A percentile compares a stretch with the other conserved stretches of the same genome.
These are phyloP conservation scores for Drosophila neutralis DNA, from an alignment of 2,888 invertebrate species.

Conservation along the genomic window DNA sequence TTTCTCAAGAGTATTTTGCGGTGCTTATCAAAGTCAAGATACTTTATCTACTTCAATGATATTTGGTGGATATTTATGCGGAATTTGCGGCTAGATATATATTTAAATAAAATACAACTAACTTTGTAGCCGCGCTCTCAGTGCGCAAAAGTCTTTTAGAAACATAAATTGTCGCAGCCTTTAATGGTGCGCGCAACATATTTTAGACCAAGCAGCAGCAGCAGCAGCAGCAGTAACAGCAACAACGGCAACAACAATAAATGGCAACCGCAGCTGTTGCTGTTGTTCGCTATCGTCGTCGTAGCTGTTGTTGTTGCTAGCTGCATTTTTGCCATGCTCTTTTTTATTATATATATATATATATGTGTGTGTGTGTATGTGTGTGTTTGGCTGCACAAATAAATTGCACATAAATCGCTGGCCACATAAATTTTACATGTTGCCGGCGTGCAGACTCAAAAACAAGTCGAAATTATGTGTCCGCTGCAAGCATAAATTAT, in stretches of 20 bases:
- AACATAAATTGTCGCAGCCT: conserved; percentile 74
- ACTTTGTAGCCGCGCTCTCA: conserved; percentile 13
- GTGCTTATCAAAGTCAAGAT: not conserved
- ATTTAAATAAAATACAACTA: conserved; percentile 29
- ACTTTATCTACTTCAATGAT: not conserved
- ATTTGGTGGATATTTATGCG: not conserved
- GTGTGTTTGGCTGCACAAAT: conserved; percentile 72
- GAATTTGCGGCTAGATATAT: not conserved
- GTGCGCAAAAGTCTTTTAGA: conserved; percentile 58
- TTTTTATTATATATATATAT: conserved; percentile 27
- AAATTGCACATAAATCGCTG: conserved; percentile 80
- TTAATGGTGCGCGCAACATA: conserved; percentile 70
- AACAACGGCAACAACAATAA: conserved; percentile 51
- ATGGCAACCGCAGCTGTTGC: conserved; percentile 66
- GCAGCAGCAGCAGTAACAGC: conserved; percentile 29
- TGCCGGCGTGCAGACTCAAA: conserved; percentile 70
- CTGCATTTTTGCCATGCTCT: conserved; percentile 49
- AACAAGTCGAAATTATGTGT: conserved; percentile 76
- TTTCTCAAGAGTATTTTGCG: not conserved
- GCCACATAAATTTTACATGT: conserved; percentile 78
- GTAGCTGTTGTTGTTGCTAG: conserved; percentile 42
- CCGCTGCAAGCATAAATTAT: conserved; percentile 70
- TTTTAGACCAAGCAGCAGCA: conserved; percentile 55
- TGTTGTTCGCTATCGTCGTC: conserved; percentile 33
- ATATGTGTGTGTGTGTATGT: not conserved